Percentiles rank a stretch among this genome's conserved stretches.
phyloP scores from a whole-genome alignment of 2,888 invertebrate genomes.

The Gibbula magus region DNA sequence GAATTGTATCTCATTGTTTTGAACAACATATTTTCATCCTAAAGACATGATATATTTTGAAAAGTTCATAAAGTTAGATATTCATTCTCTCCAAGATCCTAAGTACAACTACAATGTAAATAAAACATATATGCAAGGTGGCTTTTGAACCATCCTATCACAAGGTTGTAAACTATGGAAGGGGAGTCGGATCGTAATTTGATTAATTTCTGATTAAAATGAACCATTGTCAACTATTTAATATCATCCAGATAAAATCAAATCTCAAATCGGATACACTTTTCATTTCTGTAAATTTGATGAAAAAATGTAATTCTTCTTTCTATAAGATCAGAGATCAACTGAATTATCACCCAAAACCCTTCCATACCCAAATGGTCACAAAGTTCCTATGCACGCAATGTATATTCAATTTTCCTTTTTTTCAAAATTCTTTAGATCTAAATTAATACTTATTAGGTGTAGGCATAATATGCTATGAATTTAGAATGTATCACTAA shows the following conservation, averaged over 20 bases:
- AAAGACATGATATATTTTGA: not conserved
- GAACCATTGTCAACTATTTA: no score
- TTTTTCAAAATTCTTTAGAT: not conserved
- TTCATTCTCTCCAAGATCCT: not conserved
- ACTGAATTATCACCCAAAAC: not conserved
- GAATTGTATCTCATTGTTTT: not conserved
- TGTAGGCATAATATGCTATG: no score
- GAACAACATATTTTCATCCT: not conserved
- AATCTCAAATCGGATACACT: no score
- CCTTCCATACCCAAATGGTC: conserved; percentile 1
- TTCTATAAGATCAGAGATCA: no score
- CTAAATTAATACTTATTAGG: no score
- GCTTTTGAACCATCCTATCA: not conserved
- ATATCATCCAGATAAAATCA: no score
- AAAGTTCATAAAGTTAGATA: not conserved
- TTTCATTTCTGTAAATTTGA: no score
- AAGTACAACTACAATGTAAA: not conserved
- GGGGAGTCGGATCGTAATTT: not conserved
- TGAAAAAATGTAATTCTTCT: no score
- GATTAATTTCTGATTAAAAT: not conserved
- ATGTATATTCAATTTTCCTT: not conserved
- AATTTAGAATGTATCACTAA: no score
- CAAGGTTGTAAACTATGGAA: not conserved
- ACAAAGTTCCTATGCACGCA: not conserved
- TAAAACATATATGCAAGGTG: not conserved